Percentiles rank a stretch among this genome's conserved stretches.
Evolutionary conservation across 2,888 invertebrate genomes (phyloP).

Genomic region (Drosophila peninsularis): DNA sequence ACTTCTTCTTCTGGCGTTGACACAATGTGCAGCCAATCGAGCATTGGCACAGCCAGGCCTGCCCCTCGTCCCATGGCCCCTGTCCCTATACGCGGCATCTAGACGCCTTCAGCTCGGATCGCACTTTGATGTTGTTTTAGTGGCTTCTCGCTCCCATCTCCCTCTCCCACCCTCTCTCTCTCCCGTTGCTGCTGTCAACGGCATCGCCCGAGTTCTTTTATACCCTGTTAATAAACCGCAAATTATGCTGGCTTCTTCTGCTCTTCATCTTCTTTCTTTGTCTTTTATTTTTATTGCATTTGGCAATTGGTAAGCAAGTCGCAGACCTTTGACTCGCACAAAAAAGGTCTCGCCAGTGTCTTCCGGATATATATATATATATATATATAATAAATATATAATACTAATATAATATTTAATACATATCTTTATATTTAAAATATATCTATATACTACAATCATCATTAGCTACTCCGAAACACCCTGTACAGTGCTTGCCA

Average conservation of each 20-base stretch:
- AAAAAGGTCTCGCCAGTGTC: slow-evolving; percentile 18
- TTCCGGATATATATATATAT: slow-evolving; percentile 15
- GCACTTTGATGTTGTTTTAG: slow-evolving; percentile 54
- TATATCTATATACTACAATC: slow-evolving; percentile 10
- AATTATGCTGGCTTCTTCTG: slow-evolving; percentile 46
- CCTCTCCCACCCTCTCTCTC: not conserved
- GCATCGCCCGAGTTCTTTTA: slow-evolving; percentile 51
- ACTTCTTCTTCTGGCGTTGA: slow-evolving; percentile 8
- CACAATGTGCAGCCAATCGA: slow-evolving; percentile 55
- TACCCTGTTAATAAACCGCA: slow-evolving; percentile 58
- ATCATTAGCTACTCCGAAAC: slow-evolving; percentile 11
- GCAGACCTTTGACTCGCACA: slow-evolving; percentile 25
- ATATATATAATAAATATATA: not conserved
- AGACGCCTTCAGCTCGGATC: slow-evolving; percentile 26
- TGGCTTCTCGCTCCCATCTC: slow-evolving; percentile 20
- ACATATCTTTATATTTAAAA: slow-evolving; percentile 4
- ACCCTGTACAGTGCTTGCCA: not conserved
- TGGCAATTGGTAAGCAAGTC: slow-evolving; percentile 17
- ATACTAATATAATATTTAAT: not conserved
- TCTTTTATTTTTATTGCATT: slow-evolving; percentile 20
- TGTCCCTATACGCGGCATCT: not conserved
- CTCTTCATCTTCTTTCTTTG: slow-evolving; percentile 8
- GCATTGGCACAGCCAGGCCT: slow-evolving; percentile 14
- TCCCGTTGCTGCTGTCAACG: slow-evolving; percentile 45
- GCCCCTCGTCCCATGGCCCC: not conserved